Evolutionary conservation across 1,140 invertebrate genomes (phyloP).

Genomic region (Nilaparvata lugens): DNA sequence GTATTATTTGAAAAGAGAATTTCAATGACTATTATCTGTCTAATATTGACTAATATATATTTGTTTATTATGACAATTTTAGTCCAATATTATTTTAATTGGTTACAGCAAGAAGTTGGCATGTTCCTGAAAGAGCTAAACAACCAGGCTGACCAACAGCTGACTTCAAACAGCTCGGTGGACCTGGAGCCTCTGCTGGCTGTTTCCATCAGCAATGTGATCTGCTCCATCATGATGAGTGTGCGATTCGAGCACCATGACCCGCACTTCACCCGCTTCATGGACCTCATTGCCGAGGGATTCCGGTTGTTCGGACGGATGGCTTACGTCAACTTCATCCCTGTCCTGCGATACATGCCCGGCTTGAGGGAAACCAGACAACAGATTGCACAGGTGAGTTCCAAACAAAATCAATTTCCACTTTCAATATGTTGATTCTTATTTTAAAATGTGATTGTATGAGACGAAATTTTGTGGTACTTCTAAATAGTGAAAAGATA

Average conservation of each 20-base stretch:
- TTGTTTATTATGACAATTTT: too few relatives aligned
- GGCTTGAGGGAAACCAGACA: conserved; percentile 56
- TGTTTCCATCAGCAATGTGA: conserved; percentile 82
- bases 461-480: not conserved
- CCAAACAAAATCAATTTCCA: not conserved
- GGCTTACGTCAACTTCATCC: conserved; percentile 57
- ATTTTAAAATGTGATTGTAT: too few relatives aligned
- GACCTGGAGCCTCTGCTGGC: conserved; percentile 62
- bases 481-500: too few relatives aligned
- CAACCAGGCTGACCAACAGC: conserved; percentile 19
- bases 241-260: conserved; percentile 72
- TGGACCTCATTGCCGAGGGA: conserved; percentile 77
- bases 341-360: conserved; percentile 59
- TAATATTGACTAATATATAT: too few relatives aligned
- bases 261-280: conserved; percentile 63
- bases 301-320: conserved; percentile 70
- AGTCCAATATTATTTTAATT: conserved; percentile 21
- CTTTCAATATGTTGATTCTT: not conserved
- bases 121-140: conserved; percentile 55
- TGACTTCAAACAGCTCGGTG: conserved; percentile 40
- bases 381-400: conserved; percentile 55
- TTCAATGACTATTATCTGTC: too few relatives aligned
- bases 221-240: conserved; percentile 84
- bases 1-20: too few relatives aligned
- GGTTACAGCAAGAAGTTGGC: conserved; percentile 61